Evolutionary conservation across 1,140 invertebrate species (phyloP).

Genomic region (Limonius californicus): DNA sequence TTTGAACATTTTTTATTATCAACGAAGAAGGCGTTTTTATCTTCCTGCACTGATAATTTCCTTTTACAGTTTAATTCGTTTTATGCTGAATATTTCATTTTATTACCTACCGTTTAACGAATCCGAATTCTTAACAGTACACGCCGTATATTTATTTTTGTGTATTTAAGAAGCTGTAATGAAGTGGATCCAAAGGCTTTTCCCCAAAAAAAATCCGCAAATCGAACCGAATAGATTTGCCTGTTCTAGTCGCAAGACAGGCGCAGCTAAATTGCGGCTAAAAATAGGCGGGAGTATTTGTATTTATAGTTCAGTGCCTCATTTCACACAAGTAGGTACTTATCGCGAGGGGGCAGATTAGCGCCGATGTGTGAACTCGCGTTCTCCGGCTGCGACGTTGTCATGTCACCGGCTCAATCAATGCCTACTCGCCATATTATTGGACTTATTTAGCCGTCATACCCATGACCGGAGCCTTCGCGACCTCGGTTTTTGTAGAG

Average conservation of each 20-base stretch:
- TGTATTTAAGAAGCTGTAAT: too few relatives aligned
- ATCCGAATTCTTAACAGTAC: too few relatives aligned
- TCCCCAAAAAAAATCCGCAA: too few relatives aligned
- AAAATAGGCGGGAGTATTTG: slow-evolving; percentile 24
- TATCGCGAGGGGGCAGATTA: slow-evolving; percentile 18
- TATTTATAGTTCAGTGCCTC: slow-evolving; percentile 26
- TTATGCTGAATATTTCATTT: too few relatives aligned
- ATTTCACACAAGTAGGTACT: slow-evolving; percentile 20
- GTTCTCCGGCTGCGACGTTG: slow-evolving; percentile 20
- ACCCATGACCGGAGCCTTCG: background rate
- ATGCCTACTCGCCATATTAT: background rate
- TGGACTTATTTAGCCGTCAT: slow-evolving; percentile 4
- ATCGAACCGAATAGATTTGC: too few relatives aligned
- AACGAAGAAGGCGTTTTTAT: too few relatives aligned
- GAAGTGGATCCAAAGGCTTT: too few relatives aligned
- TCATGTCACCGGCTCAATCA: slow-evolving; percentile 16
- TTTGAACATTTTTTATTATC: too few relatives aligned
- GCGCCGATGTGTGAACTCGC: slow-evolving; percentile 18
- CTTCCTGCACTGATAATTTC: too few relatives aligned
- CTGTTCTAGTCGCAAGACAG: background rate
- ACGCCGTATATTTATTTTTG: too few relatives aligned
- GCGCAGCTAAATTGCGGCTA: slow-evolving; percentile 5
- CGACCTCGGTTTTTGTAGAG: background rate
- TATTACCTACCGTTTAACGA: too few relatives aligned
- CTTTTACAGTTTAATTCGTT: too few relatives aligned